phyloP scores from a whole-genome alignment of 2,797 vertebrate species.

The Bothrops alternatus region DNA sequence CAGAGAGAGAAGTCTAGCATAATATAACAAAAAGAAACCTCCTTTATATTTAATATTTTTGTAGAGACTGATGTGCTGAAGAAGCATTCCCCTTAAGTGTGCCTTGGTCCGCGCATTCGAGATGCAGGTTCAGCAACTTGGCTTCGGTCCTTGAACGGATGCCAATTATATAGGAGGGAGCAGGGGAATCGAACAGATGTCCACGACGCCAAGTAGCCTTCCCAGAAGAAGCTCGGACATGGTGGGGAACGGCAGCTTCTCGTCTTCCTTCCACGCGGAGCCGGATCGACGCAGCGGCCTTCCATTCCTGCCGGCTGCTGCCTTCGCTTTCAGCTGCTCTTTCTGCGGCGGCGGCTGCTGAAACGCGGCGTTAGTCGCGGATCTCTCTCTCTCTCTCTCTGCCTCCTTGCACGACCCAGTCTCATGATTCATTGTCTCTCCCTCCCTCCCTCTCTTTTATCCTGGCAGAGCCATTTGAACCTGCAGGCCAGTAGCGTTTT shows the following conservation, averaged over 20 bases:
- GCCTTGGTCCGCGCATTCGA: neutral
- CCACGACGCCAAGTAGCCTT: neutral
- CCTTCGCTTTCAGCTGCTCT: neutral
- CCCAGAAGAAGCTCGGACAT: neutral
- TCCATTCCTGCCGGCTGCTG: slow-evolving; percentile 21
- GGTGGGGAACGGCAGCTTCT: neutral
- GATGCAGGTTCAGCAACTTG: neutral
- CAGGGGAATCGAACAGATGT: too few species aligned
- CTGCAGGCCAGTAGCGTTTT: slow-evolving; percentile 76
- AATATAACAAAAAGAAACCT: neutral
- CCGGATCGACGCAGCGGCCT: neutral
- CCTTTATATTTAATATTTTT: neutral
- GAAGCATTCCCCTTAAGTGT: neutral
- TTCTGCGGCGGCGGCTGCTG: neutral
- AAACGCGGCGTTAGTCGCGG: neutral
- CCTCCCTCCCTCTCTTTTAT: slow-evolving; percentile 50
- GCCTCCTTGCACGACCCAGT: slow-evolving; percentile 7
- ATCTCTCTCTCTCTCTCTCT: slow-evolving; percentile 53
- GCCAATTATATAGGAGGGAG: neutral
- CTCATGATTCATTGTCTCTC: neutral
- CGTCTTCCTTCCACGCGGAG: neutral
- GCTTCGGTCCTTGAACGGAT: neutral
- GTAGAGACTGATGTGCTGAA: neutral
- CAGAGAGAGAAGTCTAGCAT: neutral
- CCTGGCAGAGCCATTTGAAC: slow-evolving; percentile 80